These are phyloP conservation scores for Drosophila atripex DNA, from an alignment of 2,888 invertebrate genomes.

Conservation along the genomic window DNA sequence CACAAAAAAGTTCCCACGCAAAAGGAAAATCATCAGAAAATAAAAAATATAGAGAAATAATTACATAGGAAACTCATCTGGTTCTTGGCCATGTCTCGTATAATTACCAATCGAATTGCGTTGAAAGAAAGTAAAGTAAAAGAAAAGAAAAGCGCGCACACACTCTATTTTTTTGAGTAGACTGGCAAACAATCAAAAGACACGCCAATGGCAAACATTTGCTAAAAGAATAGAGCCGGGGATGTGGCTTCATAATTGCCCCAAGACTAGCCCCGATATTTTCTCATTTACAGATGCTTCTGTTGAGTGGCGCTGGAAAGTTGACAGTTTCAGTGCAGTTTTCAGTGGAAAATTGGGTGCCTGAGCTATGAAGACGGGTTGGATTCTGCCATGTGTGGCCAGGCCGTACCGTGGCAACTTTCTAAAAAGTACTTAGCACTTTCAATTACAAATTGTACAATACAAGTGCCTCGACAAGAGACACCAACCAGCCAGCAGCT, in stretches of 20 bases:
- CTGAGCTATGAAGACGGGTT: conserved; percentile 5
- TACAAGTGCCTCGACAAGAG: neutral
- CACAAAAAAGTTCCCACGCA: conserved; percentile 40
- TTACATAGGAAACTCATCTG: conserved; percentile 41
- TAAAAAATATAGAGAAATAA: conserved; percentile 21
- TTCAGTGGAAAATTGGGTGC: conserved; percentile 57
- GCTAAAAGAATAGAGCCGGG: conserved; percentile 27
- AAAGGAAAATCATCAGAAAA: neutral
- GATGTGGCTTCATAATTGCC: conserved; percentile 37
- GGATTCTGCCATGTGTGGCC: conserved; percentile 45
- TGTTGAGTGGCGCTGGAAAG: conserved; percentile 51
- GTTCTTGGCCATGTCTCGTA: conserved; percentile 33
- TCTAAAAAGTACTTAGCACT: conserved; percentile 79
- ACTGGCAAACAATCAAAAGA: conserved; percentile 20
- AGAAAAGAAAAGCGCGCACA: conserved; percentile 29
- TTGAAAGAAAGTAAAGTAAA: conserved; percentile 32
- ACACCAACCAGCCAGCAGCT: neutral
- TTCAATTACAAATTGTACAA: conserved; percentile 62
- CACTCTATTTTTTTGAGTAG: conserved; percentile 26
- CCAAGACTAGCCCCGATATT: conserved; percentile 38
- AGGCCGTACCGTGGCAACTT: conserved; percentile 47
- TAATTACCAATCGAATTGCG: conserved; percentile 31
- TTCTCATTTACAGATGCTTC: conserved; percentile 39
- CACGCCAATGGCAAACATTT: conserved; percentile 29
- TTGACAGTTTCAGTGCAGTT: conserved; percentile 72